These are phyloP conservation scores for Pseudochirops corinnae DNA, from an alignment of 2,797 vertebrate species.

Conservation along the genomic window DNA sequence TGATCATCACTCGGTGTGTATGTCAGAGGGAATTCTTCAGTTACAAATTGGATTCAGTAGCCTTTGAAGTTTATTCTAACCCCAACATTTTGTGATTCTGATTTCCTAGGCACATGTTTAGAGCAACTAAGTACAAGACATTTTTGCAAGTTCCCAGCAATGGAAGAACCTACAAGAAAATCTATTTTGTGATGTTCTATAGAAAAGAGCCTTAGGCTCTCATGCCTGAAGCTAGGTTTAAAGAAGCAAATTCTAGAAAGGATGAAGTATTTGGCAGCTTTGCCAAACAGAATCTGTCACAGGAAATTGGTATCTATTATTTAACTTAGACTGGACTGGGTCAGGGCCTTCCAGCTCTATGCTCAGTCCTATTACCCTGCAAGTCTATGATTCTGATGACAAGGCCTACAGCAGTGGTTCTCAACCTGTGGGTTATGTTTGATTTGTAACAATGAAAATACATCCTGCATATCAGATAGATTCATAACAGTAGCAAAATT, in stretches of 20 bases:
- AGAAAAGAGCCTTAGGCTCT: not conserved
- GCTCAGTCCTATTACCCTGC: not conserved
- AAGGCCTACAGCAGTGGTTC: not conserved
- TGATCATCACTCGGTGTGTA: not conserved
- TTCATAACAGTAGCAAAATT: no score
- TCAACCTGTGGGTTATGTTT: no score
- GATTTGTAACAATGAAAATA: no score
- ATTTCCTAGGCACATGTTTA: not conserved
- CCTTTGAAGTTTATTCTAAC: not conserved
- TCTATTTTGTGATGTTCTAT: not conserved
- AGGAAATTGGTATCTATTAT: not conserved
- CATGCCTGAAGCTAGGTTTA: not conserved
- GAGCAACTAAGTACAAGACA: not conserved
- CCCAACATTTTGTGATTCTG: not conserved
- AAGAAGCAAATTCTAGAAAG: not conserved
- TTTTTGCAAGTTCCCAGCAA: not conserved
- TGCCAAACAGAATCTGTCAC: not conserved
- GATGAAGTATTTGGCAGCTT: not conserved
- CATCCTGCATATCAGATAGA: no score
- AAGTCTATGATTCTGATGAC: not conserved
- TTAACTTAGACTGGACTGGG: not conserved
- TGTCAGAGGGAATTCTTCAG: not conserved
- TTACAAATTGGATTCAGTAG: not conserved
- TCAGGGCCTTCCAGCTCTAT: not conserved
- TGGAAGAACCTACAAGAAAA: not conserved